A percentile compares a stretch with the other conserved stretches of the same genome.
Conservation (phyloP, 1,140 invertebrate species). For the Heliconius himera region DNA sequence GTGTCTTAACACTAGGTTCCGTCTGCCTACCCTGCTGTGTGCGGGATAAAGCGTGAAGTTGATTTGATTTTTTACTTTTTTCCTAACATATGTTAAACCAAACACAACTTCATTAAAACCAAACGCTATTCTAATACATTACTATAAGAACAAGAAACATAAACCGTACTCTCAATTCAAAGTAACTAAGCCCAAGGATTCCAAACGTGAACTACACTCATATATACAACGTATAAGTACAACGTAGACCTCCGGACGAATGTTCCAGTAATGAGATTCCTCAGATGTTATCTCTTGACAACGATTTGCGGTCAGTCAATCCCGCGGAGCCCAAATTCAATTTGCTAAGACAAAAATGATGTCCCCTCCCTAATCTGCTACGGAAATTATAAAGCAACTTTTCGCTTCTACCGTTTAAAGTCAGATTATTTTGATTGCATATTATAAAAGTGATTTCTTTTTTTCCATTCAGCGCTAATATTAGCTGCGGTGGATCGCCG, state of each 20-base stretch:
- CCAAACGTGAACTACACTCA: no score
- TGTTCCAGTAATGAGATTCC: slow-evolving; percentile 76
- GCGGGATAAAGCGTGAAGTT: no score
- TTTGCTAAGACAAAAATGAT: slow-evolving; percentile 73
- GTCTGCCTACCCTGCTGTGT: no score
- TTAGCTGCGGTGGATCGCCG: background rate
- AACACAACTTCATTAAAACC: no score
- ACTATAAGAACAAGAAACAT: background rate
- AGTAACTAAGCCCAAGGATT: slow-evolving; percentile 38
- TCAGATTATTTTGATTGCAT: slow-evolving; percentile 35
- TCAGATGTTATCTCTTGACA: slow-evolving; percentile 75
- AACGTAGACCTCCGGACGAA: slow-evolving; percentile 45
- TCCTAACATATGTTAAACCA: background rate
- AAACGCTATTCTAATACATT: no score
- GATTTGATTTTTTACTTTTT: no score
- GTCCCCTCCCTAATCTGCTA: slow-evolving; percentile 53
- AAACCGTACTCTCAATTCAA: slow-evolving; percentile 24
- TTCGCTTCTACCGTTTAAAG: slow-evolving; percentile 36
- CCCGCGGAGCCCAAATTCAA: slow-evolving; percentile 68
- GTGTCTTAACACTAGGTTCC: no score
- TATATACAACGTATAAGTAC: slow-evolving; percentile 31
- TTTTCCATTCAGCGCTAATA: slow-evolving; percentile 14
- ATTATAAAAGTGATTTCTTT: slow-evolving; percentile 31
- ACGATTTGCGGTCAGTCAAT: slow-evolving; percentile 77
- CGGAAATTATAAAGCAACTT: slow-evolving; percentile 54